phyloP scores from a whole-genome alignment of 2,797 vertebrate species.

The Smutsia gigantea region DNA sequence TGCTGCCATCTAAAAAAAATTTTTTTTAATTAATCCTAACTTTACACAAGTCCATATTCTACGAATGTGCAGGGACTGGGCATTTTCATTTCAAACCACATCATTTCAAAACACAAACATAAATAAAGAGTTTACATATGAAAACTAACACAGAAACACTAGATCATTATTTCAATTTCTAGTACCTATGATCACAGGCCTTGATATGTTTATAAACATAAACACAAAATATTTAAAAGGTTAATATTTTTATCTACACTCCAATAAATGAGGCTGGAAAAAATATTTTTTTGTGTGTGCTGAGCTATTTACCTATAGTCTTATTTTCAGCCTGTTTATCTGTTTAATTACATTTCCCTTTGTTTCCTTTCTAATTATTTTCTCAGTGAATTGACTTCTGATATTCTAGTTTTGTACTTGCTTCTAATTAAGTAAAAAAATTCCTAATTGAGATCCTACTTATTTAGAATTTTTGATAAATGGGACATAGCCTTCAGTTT shows the following conservation, averaged over 20 bases:
- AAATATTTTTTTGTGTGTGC: not conserved
- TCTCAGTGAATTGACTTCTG: not conserved
- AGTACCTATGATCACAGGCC: not conserved
- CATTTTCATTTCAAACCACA: not conserved
- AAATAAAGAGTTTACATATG: not conserved
- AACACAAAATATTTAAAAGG: not conserved
- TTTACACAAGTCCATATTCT: not conserved
- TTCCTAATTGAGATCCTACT: not conserved
- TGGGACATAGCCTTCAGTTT: not conserved
- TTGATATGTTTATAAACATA: not conserved
- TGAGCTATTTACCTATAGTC: not conserved
- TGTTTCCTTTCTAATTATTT: not conserved
- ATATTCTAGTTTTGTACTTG: not conserved
- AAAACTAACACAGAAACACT: not conserved
- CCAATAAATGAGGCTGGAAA: not conserved
- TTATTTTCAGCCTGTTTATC: not conserved
- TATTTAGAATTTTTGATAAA: not conserved
- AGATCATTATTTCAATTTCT: not conserved
- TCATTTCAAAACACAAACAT: not conserved
- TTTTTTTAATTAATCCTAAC: not conserved
- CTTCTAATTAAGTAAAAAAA: not conserved
- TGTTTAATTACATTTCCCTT: slow-evolving; percentile 9
- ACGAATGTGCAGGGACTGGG: not conserved
- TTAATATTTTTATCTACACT: not conserved
- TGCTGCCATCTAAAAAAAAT: not conserved